Percentiles rank a stretch among this genome's conserved stretches.
Conservation (phyloP, 2,113 vertebrate genomes). For the Sporophila hypoxantha region DNA sequence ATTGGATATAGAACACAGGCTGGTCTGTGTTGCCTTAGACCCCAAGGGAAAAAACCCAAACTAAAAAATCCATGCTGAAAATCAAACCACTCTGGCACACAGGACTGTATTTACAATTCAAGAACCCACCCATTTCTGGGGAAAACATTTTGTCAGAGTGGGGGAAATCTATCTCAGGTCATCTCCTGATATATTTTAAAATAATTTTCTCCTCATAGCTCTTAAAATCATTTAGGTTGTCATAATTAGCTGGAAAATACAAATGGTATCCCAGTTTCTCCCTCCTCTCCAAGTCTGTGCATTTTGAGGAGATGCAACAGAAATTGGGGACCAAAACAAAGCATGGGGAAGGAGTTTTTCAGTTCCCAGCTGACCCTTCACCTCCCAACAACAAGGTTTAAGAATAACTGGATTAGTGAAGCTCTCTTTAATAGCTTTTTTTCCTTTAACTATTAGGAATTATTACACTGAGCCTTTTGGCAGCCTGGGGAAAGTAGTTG, state of each 20-base stretch:
- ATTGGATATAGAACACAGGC: not conserved
- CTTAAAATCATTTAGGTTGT: not conserved
- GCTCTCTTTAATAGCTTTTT: not conserved
- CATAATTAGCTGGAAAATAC: not conserved
- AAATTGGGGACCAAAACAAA: not conserved
- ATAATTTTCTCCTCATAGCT: not conserved
- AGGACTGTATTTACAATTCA: not conserved
- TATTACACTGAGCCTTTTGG: not conserved
- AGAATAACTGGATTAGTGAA: not conserved
- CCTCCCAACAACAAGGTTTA: not conserved
- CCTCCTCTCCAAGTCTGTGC: not conserved
- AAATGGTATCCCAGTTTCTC: not conserved
- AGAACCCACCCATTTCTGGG: not conserved
- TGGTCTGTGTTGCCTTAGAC: not conserved
- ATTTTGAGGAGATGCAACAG: not conserved
- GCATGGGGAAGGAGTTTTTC: fast-evolving
- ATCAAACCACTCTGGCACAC: not conserved
- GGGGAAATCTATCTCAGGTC: not conserved
- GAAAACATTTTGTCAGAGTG: not conserved
- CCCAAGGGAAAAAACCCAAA: not conserved
- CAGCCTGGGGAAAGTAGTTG: not conserved
- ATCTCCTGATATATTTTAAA: not conserved
- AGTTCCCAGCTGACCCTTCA: not conserved
- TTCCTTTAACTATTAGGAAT: not conserved
- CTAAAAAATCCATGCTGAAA: not conserved